Conservation (phyloP, 2,113 vertebrate species). For the Pelmatolapia mariae region DNA sequence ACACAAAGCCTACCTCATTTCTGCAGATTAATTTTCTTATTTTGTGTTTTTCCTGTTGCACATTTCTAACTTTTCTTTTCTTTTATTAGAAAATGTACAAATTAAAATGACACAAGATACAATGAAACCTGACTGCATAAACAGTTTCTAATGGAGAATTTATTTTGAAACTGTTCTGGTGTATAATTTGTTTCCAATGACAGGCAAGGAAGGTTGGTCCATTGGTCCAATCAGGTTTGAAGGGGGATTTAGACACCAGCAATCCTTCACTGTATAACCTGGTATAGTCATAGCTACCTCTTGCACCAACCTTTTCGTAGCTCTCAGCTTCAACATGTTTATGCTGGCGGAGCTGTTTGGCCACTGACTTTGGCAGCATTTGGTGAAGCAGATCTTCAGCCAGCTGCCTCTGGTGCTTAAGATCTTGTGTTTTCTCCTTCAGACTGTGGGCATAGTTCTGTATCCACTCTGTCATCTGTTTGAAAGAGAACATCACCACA, state of each 20-base stretch:
- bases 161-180: not conserved
- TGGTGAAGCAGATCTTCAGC: constrained; percentile 87
- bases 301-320: constrained; percentile 77
- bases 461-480: constrained; percentile 85
- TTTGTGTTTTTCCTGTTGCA: not conserved
- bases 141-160: not conserved
- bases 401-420: constrained; percentile 74
- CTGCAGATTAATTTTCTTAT: not conserved
- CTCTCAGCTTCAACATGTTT: constrained; percentile 85
- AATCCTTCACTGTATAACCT: not conserved
- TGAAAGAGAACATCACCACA: constrained; percentile 79
- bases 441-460: constrained; percentile 76
- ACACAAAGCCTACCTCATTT: not conserved
- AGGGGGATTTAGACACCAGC: not conserved
- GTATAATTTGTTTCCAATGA: not conserved
- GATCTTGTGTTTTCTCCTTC: constrained; percentile 75
- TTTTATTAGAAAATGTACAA: not conserved
- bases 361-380: constrained; percentile 88
- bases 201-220: not conserved
- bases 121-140: not conserved
- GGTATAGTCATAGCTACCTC: not conserved
- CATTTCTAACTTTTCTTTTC: not conserved
- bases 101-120: not conserved
- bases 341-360: constrained; percentile 77
- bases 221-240: not conserved